These are phyloP conservation scores for Ypsolopha sequella DNA, from an alignment of 2,888 invertebrate species.

Conservation along the genomic window DNA sequence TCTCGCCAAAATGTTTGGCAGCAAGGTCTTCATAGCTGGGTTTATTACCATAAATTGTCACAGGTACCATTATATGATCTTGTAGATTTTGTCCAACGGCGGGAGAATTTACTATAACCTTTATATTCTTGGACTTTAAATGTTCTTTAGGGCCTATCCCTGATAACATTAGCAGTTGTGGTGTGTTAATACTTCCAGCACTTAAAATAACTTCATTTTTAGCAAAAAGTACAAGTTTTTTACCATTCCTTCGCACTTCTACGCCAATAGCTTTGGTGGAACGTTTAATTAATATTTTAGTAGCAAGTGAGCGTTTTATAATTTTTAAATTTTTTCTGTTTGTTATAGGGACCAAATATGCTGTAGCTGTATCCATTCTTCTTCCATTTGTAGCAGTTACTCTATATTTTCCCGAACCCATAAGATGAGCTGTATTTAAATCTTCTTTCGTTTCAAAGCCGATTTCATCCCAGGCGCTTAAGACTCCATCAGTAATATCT, in stretches of 20 bases:
- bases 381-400: slow-evolving; percentile 54
- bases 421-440: slow-evolving; percentile 41
- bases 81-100: slow-evolving; percentile 67
- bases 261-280: slow-evolving; percentile 45
- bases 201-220: slow-evolving; percentile 57
- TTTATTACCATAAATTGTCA: slow-evolving; percentile 33
- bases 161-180: slow-evolving; percentile 62
- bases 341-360: slow-evolving; percentile 41
- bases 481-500: slow-evolving; percentile 24
- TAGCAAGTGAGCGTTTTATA: slow-evolving; percentile 55
- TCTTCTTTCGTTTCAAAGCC: slow-evolving; percentile 46
- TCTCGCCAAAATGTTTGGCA: slow-evolving; percentile 29
- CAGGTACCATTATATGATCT: slow-evolving; percentile 53
- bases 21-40: slow-evolving; percentile 22
- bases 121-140: slow-evolving; percentile 34
- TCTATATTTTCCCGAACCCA: slow-evolving; percentile 58
- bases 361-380: slow-evolving; percentile 55
- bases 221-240: slow-evolving; percentile 21
- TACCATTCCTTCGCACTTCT: slow-evolving; percentile 27
- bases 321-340: slow-evolving; percentile 38
- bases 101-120: slow-evolving; percentile 37
- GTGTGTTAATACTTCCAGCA: slow-evolving; percentile 57
- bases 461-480: slow-evolving; percentile 48
- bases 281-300: slow-evolving; percentile 56
- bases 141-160: slow-evolving; percentile 58